Base-by-base conservation (phyloP, 2,797 vertebrate species). In the Podargus strigoides region DNA sequence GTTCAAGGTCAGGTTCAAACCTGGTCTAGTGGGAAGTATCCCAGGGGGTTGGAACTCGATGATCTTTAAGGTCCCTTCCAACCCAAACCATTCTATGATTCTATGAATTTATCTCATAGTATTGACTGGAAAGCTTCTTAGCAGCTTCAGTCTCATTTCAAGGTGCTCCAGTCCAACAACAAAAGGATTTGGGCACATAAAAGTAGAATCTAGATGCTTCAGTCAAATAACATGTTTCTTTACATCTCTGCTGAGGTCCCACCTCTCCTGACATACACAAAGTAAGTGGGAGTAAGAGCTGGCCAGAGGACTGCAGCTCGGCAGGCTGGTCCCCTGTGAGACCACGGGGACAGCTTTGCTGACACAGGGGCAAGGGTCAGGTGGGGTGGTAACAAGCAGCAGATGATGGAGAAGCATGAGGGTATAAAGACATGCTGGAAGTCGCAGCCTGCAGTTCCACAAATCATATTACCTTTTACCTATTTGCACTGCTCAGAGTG, bases 331-430 rank as follows among this genome's bases (percentile, higher is more conserved):
- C 41, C 32, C n/a, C 21, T 85, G 14, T 1, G 5, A 68, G 46
- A 34, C n/a, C 17, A 9, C 0, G 0, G 27, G 46, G 41, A 53
- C 23, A 68, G 34, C 17, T n/a, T 24, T 81, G 30, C 53, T 75
- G 41, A 28, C n/a, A 49, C 0, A 0, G 16, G 42, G 14, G 22
- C 0, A 1, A 74, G 20, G 34, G 44, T 37, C 7, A 1, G 23
- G 12, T 42, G 11, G 39, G 19, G 9, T 23, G 6, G 26, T 67
- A 49, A 73, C 0, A 6, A 80, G 27, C 20, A 87, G 44, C 52
- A 72, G 56, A 42, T 56, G 52, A 41, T 62, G 23, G 23, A 75
- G 22, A 74, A 49, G 9, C 1, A 0, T 27, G 22, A 87, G 46
- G 30, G 22, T 30, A 60, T 64, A 60, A 59, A 75, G 37, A 53